Percentiles rank a stretch among this genome's conserved stretches.
phyloP scores from a whole-genome alignment of 2,888 invertebrate genomes.

The Amblyteles armatorius region DNA sequence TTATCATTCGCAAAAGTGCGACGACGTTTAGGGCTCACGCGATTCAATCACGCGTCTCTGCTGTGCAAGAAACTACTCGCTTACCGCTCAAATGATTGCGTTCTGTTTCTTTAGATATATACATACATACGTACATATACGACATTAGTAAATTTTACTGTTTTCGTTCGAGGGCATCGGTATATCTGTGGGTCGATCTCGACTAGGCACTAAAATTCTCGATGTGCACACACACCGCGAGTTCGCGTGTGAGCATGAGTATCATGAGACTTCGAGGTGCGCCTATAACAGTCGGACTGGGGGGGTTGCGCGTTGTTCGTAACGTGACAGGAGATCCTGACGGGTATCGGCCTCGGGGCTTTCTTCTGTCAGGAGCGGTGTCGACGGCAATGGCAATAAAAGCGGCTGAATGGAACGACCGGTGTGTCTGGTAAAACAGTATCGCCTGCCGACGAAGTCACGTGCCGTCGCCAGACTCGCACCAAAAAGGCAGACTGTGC shows the following conservation, averaged over 20 bases:
- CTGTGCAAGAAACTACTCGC: not conserved
- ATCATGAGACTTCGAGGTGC: conserved; percentile 8
- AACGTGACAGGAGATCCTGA: conserved; percentile 56
- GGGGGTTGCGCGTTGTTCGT: conserved; percentile 40
- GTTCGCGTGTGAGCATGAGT: conserved; percentile 48
- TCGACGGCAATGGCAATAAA: conserved; percentile 50
- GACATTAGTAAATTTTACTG: not conserved
- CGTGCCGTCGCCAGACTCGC: conserved; percentile 62
- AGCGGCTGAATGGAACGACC: conserved; percentile 51
- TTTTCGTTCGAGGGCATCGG: not conserved
- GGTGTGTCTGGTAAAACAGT: conserved; percentile 15
- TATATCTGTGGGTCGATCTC: conserved; percentile 27
- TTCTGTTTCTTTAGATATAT: conserved; percentile 21
- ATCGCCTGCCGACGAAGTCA: conserved; percentile 68
- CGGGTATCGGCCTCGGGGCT: conserved; percentile 33
- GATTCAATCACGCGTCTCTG: conserved; percentile 39
- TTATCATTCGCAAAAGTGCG: conserved; percentile 23
- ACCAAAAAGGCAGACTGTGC: conserved; percentile 36
- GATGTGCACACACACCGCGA: conserved; percentile 10
- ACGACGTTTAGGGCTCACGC: conserved; percentile 21
- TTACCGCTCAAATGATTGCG: not conserved
- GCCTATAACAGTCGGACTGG: conserved; percentile 1
- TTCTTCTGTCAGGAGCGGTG: conserved; percentile 27
- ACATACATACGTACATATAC: not conserved
- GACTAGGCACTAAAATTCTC: conserved; percentile 31